These are phyloP conservation scores for Malachius bipustulatus DNA, from an alignment of 2,888 invertebrate genomes.

Conservation along the genomic window DNA sequence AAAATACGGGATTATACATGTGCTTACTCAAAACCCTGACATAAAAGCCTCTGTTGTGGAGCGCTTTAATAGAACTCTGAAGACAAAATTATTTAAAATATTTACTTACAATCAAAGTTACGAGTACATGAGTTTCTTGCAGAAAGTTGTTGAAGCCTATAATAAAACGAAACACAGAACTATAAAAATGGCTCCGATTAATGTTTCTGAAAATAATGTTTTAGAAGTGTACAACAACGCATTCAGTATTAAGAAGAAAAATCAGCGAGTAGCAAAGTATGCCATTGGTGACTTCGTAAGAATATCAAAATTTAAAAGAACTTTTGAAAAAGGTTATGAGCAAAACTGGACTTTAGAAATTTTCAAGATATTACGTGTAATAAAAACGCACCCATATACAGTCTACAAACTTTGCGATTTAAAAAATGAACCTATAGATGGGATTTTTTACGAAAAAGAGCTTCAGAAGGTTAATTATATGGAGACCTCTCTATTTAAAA, in stretches of 20 bases:
- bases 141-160: constrained; percentile 20
- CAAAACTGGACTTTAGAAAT: constrained; percentile 22
- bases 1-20: constrained; percentile 10
- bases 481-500: constrained; percentile 12
- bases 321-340: constrained; percentile 20
- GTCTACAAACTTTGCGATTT: constrained; percentile 22
- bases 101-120: constrained; percentile 18
- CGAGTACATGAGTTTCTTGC: constrained; percentile 23
- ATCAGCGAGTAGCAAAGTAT: constrained; percentile 9
- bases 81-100: constrained; percentile 23
- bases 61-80: constrained; percentile 26
- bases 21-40: constrained; percentile 16
- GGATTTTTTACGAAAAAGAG: no score
- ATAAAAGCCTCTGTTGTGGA: no score
- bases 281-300: constrained; percentile 10
- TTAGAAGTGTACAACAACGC: constrained; percentile 12
- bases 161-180: constrained; percentile 19
- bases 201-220: constrained; percentile 11
- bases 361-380: constrained; percentile 18
- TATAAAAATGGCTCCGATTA: constrained; percentile 17
- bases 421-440: constrained; percentile 21
- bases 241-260: constrained; percentile 9
- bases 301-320: no score
- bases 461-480: constrained; percentile 16
- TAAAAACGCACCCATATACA: constrained; percentile 15